Base-by-base conservation (phyloP, 1,140 invertebrate species). In the Orchesella cincta region DNA sequence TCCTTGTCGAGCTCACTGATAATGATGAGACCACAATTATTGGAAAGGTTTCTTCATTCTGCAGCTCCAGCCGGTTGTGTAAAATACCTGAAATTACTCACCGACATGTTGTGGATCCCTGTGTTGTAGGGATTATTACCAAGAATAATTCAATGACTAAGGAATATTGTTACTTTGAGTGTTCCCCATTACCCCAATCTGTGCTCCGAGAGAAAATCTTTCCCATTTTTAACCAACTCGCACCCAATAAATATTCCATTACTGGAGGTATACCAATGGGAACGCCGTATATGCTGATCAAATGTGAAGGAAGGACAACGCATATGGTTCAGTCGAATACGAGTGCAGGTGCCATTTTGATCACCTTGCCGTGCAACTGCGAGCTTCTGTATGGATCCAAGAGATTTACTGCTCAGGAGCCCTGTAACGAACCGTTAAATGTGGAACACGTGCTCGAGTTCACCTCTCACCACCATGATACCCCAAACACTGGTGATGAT, bases 211-310 rank as follows among this genome's bases (percentile, higher is more conserved):
- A 46, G 1, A 73, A 51, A 28, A 34, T 73, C 2, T 54, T 52
- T 5, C 76, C 76, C 31, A 77, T 77, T 46, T 34, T 77, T 23
- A 77, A 52, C 16, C 70, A 74, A 39, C 52, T 77, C 0, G 29
- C 52, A 1, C 31, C 70, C 12, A 74, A 73, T 35, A 57, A 51
- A 31, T 77, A 73, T 51, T 28, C 76, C 1, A 64, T 77, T 36
- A 77, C 76, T 23, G 76, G 76, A 16, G 29, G 31, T 31, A 26
- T 36, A 8, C 64, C 64, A 12, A 29, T 31, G 8, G 8, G 1
- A 51, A 20, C 33, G 3, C 36, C 29, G 18, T 54, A 14, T 36
- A 18, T 72, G 39, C 36, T 28, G 36, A 46, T 76, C 29, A 31
- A 70, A 52, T 75, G 52, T 33, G 23, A 67, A 16, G 75, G 75